phyloP scores from a whole-genome alignment of 1,140 invertebrate genomes.

The Uloborus diversus region DNA sequence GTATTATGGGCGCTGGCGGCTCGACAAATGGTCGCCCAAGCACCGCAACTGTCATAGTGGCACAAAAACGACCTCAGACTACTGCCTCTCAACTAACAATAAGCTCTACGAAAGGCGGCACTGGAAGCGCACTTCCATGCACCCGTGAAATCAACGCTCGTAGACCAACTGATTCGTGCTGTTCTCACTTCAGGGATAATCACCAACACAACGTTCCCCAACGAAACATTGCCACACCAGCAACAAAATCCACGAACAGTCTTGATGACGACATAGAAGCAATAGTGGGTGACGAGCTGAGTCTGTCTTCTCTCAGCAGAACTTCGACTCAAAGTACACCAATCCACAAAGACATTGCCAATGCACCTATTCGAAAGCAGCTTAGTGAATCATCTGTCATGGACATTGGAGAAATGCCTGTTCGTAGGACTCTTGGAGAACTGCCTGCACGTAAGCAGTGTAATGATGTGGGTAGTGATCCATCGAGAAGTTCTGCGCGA shows the following conservation, averaged over 20 bases:
- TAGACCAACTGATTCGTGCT: conserved; percentile 29
- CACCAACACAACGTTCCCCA: background rate
- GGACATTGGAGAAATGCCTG: no score
- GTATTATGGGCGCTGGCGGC: conserved; percentile 25
- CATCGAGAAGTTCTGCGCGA: background rate
- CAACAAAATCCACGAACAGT: background rate
- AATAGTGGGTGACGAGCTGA: conserved; percentile 39
- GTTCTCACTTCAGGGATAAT: conserved; percentile 34
- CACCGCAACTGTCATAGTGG: background rate
- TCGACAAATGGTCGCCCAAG: conserved; percentile 11
- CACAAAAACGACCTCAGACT: background rate
- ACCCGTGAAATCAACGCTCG: background rate
- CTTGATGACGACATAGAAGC: conserved; percentile 48
- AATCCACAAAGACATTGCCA: background rate
- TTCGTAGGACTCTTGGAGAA: no score
- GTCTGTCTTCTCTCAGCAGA: background rate
- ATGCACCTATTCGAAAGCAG: no score
- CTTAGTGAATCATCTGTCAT: no score
- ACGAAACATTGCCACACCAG: background rate
- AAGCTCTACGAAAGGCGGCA: background rate
- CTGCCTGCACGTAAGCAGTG: no score
- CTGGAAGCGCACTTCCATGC: background rate
- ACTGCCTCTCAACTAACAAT: background rate
- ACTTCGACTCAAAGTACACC: background rate
- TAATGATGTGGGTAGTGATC: background rate